Conservation (phyloP, 2,888 invertebrate genomes). For the Dyspetes luteomarginatus region DNA sequence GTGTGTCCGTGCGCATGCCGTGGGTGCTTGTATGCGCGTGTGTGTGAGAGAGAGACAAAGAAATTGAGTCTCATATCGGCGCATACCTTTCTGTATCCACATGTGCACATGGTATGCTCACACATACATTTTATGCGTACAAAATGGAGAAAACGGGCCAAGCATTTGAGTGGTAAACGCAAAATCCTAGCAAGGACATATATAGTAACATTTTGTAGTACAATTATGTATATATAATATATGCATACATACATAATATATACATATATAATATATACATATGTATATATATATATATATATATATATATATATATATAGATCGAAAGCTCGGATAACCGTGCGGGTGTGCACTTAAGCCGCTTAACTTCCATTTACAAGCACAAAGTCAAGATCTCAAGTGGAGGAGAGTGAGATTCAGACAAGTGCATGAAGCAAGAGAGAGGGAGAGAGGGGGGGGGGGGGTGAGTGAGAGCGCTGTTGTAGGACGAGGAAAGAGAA, state of each 20-base stretch:
- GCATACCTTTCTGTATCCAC: conserved; percentile 2
- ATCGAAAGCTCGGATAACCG: conserved; percentile 40
- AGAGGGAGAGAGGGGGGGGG: neutral
- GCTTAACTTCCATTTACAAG: conserved; percentile 69
- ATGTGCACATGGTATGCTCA: neutral
- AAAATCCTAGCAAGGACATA: conserved; percentile 19
- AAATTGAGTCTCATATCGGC: conserved; percentile 5
- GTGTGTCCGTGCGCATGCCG: too few species aligned
- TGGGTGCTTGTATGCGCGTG: too few species aligned
- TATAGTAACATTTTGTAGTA: neutral
- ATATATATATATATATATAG: neutral
- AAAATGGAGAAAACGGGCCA: conserved; percentile 64
- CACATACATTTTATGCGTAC: neutral
- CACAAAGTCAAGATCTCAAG: conserved; percentile 62
- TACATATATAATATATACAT: conserved; percentile 7
- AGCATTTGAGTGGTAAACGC: conserved; percentile 66
- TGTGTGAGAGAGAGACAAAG: too few species aligned
- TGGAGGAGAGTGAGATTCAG: conserved; percentile 54
- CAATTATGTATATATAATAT: neutral
- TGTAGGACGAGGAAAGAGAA: conserved; percentile 30
- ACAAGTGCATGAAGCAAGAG: conserved; percentile 17
- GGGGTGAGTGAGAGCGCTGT: conserved; percentile 1
- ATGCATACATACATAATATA: neutral
- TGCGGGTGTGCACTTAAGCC: conserved; percentile 60
- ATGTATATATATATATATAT: neutral